Conservation (phyloP, 2,797 vertebrate species). For the Apodemus agrarius region DNA sequence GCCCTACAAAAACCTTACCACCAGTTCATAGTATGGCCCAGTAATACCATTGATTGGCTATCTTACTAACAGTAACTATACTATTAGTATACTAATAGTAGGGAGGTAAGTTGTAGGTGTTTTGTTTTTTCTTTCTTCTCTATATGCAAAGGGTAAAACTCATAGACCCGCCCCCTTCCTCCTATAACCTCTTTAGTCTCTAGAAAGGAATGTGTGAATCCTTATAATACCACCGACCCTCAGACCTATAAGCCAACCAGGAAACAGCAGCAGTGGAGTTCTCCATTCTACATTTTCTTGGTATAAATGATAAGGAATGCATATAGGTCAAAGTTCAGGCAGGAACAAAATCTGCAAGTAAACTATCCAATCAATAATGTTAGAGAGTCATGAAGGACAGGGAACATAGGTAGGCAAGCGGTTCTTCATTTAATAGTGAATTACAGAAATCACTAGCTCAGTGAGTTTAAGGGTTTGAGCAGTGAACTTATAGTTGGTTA, state of each 20-base stretch:
- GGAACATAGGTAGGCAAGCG: not conserved
- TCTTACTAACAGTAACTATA: too few relatives aligned
- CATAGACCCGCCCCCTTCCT: not conserved
- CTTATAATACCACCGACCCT: not conserved
- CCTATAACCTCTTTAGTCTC: not conserved
- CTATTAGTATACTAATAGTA: not conserved
- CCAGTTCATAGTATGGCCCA: too few relatives aligned
- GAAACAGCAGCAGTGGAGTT: fast-evolving
- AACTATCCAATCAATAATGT: not conserved
- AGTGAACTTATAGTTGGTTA: not conserved
- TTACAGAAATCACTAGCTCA: not conserved
- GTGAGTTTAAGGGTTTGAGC: not conserved
- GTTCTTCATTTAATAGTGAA: slow-evolving; percentile 1
- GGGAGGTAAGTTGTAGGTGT: too few relatives aligned
- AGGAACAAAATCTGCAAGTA: not conserved
- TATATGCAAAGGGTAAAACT: not conserved
- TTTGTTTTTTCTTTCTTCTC: not conserved
- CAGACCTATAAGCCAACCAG: not conserved
- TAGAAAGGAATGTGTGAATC: slow-evolving; percentile 18
- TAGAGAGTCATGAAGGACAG: not conserved
- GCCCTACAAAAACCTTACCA: not conserved
- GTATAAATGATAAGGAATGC: not conserved
- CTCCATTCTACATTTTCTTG: not conserved
- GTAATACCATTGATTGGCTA: too few relatives aligned
- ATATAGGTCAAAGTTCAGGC: not conserved